A percentile compares a stretch with the other conserved stretches of the same genome.
These are phyloP conservation scores for Corvus moneduloides DNA, from an alignment of 2,113 vertebrate genomes.

Conservation along the genomic window DNA sequence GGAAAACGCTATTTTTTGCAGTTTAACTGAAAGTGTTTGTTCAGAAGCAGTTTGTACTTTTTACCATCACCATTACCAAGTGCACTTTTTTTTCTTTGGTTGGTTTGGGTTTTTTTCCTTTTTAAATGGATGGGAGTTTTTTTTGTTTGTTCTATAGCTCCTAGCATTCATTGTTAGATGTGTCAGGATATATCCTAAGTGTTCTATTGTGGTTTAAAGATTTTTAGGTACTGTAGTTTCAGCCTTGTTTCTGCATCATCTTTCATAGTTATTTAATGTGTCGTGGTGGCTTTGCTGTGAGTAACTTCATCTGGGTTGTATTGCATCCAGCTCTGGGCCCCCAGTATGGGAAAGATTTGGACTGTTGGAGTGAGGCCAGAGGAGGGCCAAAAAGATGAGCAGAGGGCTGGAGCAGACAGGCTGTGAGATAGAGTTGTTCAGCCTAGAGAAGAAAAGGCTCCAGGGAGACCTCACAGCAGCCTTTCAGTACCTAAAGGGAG, in stretches of 20 bases:
- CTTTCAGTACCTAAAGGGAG: not conserved
- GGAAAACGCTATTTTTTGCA: not conserved
- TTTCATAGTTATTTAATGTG: not conserved
- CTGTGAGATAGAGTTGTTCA: not conserved
- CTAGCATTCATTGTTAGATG: not conserved
- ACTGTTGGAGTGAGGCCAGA: not conserved
- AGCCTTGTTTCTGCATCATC: not conserved
- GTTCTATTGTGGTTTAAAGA: not conserved
- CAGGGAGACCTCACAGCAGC: not conserved
- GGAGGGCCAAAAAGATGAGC: not conserved
- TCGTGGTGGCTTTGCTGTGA: not conserved
- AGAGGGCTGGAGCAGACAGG: not conserved
- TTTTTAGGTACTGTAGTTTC: not conserved
- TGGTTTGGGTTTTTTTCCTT: not conserved
- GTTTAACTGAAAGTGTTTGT: not conserved
- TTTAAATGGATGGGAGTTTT: not conserved
- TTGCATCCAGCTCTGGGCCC: not conserved
- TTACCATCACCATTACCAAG: not conserved
- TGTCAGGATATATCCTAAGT: not conserved
- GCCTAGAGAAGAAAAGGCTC: not conserved
- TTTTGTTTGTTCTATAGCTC: not conserved
- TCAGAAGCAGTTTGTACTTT: not conserved
- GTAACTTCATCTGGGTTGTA: fast-evolving
- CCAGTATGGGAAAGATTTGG: not conserved
- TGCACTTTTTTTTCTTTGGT: not conserved